phyloP scores from a whole-genome alignment of 2,113 vertebrate genomes.

The Cochlearius cochlearius region DNA sequence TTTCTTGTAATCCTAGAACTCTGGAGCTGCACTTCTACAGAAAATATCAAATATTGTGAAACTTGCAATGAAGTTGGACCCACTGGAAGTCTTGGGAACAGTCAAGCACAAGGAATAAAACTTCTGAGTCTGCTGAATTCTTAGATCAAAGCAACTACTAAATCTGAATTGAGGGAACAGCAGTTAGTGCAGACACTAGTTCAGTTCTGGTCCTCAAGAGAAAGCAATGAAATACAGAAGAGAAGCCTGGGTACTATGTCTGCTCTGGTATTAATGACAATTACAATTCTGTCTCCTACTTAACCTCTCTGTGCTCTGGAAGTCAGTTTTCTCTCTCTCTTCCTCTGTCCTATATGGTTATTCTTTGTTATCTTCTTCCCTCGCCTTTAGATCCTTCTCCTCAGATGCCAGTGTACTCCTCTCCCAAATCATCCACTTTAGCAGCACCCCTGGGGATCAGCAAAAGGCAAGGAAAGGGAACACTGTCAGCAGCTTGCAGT shows the following conservation, averaged over 20 bases:
- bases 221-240: background rate
- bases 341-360: background rate
- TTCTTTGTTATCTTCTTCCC: background rate
- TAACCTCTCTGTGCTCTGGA: background rate
- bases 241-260: background rate
- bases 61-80: slow-evolving; percentile 9
- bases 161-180: slow-evolving; percentile 4
- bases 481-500: background rate
- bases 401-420: background rate
- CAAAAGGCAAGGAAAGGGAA: background rate
- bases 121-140: background rate
- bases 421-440: background rate
- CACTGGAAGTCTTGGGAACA: background rate
- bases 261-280: background rate
- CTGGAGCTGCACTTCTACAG: background rate
- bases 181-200: background rate
- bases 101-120: slow-evolving; percentile 6
- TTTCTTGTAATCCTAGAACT: slow-evolving; percentile 29
- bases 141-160: slow-evolving; percentile 40
- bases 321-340: background rate
- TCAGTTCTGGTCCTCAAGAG: background rate
- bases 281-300: background rate
- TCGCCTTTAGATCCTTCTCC: background rate
- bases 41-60: slow-evolving; percentile 31
- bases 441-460: background rate